Conservation (phyloP, 2,888 invertebrate species). For the Entomobrya multifasciata region DNA sequence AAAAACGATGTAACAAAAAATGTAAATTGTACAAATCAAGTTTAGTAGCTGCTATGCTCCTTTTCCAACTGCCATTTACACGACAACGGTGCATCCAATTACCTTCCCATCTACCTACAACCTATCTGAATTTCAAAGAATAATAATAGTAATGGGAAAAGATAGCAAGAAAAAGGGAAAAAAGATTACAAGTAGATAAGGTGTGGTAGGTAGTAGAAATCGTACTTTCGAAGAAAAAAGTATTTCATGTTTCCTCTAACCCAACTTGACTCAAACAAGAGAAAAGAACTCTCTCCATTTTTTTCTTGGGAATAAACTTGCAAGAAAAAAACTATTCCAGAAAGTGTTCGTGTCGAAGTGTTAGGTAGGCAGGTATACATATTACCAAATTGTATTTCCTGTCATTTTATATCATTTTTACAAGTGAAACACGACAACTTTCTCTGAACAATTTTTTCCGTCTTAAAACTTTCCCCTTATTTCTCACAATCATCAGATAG, state of each 20-base stretch:
- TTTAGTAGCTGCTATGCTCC: conserved; percentile 36
- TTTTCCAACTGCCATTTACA: too few relatives aligned
- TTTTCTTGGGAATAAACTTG: background rate
- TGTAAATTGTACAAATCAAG: conserved; percentile 69
- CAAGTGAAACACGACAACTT: conserved; percentile 28
- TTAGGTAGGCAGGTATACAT: background rate
- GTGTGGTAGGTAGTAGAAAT: too few relatives aligned
- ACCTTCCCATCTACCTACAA: background rate
- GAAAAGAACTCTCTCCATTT: background rate
- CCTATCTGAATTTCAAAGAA: conserved; percentile 20
- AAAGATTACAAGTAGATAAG: conserved; percentile 16
- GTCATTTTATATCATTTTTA: conserved; percentile 41
- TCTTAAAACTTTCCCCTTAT: background rate
- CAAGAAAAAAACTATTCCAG: background rate
- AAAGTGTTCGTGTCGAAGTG: background rate
- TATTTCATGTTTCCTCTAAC: conserved; percentile 28
- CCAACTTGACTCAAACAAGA: background rate
- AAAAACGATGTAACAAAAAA: conserved; percentile 56
- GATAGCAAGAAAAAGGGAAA: background rate
- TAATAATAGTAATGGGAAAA: conserved; percentile 13
- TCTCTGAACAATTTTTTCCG: background rate
- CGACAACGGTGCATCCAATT: conserved; percentile 63
- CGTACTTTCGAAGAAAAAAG: background rate
- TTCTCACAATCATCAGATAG: too few relatives aligned
- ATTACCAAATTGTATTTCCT: conserved; percentile 13